Percentiles rank a stretch among this genome's conserved stretches.
phyloP scores from a whole-genome alignment of 2,113 vertebrate genomes.

The Hippocampus barbouri region DNA sequence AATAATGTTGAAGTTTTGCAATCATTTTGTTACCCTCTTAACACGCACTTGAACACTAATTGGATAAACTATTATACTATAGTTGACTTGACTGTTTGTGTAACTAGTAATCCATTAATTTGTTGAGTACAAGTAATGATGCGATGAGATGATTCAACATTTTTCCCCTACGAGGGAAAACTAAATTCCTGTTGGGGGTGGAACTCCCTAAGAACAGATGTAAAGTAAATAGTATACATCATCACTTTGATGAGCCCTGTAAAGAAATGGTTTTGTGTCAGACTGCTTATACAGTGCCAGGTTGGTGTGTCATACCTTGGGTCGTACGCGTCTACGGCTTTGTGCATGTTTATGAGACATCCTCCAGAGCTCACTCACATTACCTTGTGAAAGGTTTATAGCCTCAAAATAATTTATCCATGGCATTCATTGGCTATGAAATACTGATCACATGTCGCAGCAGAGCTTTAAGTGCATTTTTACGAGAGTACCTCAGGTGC shows the following conservation, averaged over 20 bases:
- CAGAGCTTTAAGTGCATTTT: conserved; percentile 59
- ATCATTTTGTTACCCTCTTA: too few species aligned
- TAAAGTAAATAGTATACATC: conserved; percentile 17
- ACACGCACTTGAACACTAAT: too few species aligned
- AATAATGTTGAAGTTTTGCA: too few species aligned
- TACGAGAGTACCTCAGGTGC: conserved; percentile 60
- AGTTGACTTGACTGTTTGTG: too few species aligned
- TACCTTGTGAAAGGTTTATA: conserved; percentile 61
- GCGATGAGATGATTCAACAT: too few species aligned
- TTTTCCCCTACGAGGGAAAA: conserved; percentile 7
- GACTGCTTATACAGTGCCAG: conserved; percentile 2
- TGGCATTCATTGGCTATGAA: conserved; percentile 46
- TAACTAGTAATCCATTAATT: too few species aligned
- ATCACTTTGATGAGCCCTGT: neutral
- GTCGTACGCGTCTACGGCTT: conserved; percentile 5
- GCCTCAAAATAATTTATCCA: conserved; percentile 46
- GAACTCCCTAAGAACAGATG: neutral
- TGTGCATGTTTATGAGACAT: conserved; percentile 26
- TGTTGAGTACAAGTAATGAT: too few species aligned
- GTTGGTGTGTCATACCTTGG: neutral
- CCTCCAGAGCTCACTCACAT: conserved; percentile 40
- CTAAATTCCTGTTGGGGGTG: conserved; percentile 9
- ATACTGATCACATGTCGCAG: conserved; percentile 58
- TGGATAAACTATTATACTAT: too few species aligned
- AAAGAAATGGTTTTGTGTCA: conserved; percentile 13